phyloP scores from a whole-genome alignment of 2,797 vertebrate species.

The Lates japonicus region DNA sequence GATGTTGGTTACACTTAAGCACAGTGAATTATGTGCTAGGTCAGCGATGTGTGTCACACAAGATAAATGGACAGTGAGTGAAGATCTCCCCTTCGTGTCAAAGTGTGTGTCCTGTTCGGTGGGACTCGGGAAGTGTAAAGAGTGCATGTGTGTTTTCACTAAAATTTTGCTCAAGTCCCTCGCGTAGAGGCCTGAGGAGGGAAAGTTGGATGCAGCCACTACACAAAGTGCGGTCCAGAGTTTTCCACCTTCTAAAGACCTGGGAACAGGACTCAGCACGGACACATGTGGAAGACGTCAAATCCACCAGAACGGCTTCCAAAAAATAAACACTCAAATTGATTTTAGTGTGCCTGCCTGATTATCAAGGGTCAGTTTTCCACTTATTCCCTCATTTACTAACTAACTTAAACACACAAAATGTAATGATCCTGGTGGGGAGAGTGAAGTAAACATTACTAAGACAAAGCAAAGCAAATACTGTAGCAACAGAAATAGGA shows the following conservation, averaged over 20 bases:
- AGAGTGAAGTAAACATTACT: not conserved
- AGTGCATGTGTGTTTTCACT: constrained; percentile 48
- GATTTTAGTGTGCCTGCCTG: constrained; percentile 23
- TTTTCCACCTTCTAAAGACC: constrained; percentile 56
- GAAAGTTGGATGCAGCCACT: constrained; percentile 61
- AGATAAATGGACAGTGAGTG: constrained; percentile 36
- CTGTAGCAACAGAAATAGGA: not conserved
- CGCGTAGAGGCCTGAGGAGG: constrained; percentile 44
- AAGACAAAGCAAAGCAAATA: not conserved
- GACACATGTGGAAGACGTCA: constrained; percentile 67
- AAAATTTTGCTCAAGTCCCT: constrained; percentile 47
- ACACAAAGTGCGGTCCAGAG: constrained; percentile 31
- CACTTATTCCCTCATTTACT: constrained; percentile 28
- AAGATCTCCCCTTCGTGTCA: constrained; percentile 42
- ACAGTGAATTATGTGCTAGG: not conserved
- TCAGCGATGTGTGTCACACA: constrained; percentile 20
- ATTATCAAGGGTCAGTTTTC: constrained; percentile 23
- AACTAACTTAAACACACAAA: not conserved
- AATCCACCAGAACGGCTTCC: constrained; percentile 4
- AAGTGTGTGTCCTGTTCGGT: constrained; percentile 30
- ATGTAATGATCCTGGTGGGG: not conserved
- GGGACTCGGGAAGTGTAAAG: constrained; percentile 16
- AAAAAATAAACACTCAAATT: constrained; percentile 23
- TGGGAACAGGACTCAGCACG: constrained; percentile 39
- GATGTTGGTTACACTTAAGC: constrained; percentile 24